Conservation (phyloP, 2,888 invertebrate species). For the Apotomis betuletana region DNA sequence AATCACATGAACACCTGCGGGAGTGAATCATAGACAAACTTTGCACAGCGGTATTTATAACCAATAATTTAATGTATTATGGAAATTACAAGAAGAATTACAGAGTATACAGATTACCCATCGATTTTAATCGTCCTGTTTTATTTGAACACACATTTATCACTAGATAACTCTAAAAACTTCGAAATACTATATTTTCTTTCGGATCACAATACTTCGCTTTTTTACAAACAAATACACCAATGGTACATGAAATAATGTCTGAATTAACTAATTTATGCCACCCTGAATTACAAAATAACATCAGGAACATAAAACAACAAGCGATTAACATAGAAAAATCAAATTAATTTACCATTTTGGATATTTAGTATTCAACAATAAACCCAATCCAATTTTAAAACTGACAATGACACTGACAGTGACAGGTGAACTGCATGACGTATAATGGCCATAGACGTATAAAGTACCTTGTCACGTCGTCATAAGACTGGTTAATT, state of each 20-base stretch:
- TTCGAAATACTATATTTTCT: slow-evolving; percentile 42
- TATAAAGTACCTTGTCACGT: not conserved
- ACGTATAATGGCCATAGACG: slow-evolving; percentile 1
- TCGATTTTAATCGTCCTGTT: not conserved
- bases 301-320: slow-evolving; percentile 29
- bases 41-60: slow-evolving; percentile 43
- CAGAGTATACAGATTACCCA: not conserved
- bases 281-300: not conserved
- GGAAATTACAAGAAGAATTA: not conserved
- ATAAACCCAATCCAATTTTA: slow-evolving; percentile 43
- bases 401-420: slow-evolving; percentile 48
- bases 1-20: slow-evolving; percentile 63
- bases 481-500: too few relatives aligned
- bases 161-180: slow-evolving; percentile 33
- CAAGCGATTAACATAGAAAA: slow-evolving; percentile 60
- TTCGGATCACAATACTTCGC: slow-evolving; percentile 47
- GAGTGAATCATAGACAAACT: slow-evolving; percentile 53
- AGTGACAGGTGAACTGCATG: slow-evolving; percentile 19
- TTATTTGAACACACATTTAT: not conserved
- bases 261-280: slow-evolving; percentile 45
- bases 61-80: not conserved
- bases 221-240: slow-evolving; percentile 53
- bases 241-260: slow-evolving; percentile 56
- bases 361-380: slow-evolving; percentile 51
- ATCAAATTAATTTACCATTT: slow-evolving; percentile 75